Evolutionary conservation across 64 coral and sea anemone species (phyloP).

Genomic region (Stichodactyla mertensii): DNA sequence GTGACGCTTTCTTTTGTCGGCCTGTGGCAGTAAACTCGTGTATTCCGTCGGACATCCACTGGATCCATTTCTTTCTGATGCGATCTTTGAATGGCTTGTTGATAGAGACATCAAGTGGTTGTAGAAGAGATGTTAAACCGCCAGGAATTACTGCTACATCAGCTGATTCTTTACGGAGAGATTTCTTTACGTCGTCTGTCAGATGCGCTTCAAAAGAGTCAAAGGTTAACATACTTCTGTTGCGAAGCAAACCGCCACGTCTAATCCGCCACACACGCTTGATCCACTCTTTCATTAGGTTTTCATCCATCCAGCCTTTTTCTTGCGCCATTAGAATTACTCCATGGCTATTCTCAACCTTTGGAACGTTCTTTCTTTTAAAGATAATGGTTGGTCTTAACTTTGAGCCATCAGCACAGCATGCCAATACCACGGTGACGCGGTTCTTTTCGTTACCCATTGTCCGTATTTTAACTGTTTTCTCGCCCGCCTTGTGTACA

Average conservation of each 20-base stretch:
- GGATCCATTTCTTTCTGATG: too few relatives aligned
- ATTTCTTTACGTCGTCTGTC: conserved; percentile 25
- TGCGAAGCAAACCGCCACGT: too few relatives aligned
- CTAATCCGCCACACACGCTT: conserved; percentile 8
- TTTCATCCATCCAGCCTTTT: conserved; percentile 38
- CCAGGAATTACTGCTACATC: too few relatives aligned
- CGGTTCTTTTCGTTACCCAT: conserved; percentile 37
- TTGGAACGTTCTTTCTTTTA: conserved; percentile 17
- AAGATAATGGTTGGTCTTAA: conserved; percentile 38
- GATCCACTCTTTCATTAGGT: conserved; percentile 26
- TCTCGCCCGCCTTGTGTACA: too few relatives aligned
- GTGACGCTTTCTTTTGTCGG: too few relatives aligned
- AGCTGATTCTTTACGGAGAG: background rate
- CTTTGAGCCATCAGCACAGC: conserved; percentile 9
- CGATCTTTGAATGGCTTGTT: too few relatives aligned
- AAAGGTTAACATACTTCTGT: conserved; percentile 38
- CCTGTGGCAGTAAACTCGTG: too few relatives aligned
- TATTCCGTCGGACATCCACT: too few relatives aligned
- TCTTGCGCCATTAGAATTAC: conserved; percentile 9
- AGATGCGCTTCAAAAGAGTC: background rate
- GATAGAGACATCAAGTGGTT: too few relatives aligned
- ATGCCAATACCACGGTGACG: conserved; percentile 30
- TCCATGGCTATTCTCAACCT: background rate
- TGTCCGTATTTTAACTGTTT: too few relatives aligned
- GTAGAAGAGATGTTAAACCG: conserved; percentile 28